phyloP scores from a whole-genome alignment of 2,888 invertebrate species.

The Vanessa cardui region DNA sequence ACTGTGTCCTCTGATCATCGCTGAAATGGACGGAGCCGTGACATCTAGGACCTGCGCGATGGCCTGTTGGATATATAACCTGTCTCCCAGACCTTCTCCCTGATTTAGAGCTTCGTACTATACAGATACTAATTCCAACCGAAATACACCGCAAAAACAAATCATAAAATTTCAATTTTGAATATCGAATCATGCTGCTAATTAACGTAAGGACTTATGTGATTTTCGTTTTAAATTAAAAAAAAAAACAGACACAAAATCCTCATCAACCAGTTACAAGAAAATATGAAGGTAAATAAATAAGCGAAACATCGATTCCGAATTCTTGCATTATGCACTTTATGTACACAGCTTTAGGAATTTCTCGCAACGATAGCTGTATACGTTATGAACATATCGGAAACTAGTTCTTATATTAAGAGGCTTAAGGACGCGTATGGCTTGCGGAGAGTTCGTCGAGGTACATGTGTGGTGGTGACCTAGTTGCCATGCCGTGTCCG shows the following conservation, averaged over 20 bases:
- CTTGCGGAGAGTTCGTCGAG: conserved; percentile 13
- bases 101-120: conserved; percentile 34
- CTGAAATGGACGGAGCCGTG: conserved; percentile 65
- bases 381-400: not conserved
- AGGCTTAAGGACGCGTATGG: conserved; percentile 2
- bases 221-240: not conserved
- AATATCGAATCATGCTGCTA: conserved; percentile 1
- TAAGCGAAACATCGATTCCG: conserved; percentile 26
- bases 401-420: conserved; percentile 7
- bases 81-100: conserved; percentile 34
- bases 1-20: conserved; percentile 55
- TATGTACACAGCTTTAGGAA: conserved; percentile 33
- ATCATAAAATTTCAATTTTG: not conserved
- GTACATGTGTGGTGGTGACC: conserved; percentile 42
- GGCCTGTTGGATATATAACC: conserved; percentile 38
- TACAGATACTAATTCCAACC: not conserved
- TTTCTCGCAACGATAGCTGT: conserved; percentile 28
- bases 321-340: conserved; percentile 36
- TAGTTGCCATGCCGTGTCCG: conserved; percentile 41
- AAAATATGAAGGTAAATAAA: conserved; percentile 21
- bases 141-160: not conserved
- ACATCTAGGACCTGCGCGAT: conserved; percentile 36
- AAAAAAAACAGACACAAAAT: not conserved
- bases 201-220: not conserved
- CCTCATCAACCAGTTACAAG: not conserved